Evolutionary conservation across 2,113 vertebrate genomes (phyloP).

Genomic region (Spea multiplicata): DNA sequence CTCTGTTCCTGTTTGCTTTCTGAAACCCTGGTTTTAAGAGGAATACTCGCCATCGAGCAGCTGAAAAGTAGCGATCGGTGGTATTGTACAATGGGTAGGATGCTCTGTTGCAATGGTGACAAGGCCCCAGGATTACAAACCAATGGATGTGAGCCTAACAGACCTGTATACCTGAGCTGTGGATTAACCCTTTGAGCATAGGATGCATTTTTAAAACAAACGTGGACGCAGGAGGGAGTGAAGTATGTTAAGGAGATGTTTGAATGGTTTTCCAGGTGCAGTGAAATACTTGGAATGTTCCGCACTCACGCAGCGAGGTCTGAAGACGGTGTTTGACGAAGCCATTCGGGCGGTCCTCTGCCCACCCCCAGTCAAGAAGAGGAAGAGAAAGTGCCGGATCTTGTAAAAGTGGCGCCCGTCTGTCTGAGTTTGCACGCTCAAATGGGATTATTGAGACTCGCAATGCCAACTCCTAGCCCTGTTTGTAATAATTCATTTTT

Average conservation of each 20-base stretch:
- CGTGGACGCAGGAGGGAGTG: too few relatives aligned
- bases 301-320: conserved; percentile 90
- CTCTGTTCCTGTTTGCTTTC: too few relatives aligned
- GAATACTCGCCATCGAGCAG: too few relatives aligned
- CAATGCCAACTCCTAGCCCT: conserved; percentile 64
- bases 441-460: conserved; percentile 63
- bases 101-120: too few relatives aligned
- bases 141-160: too few relatives aligned
- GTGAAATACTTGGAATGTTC: conserved; percentile 98
- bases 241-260: background rate
- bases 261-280: conserved; percentile 68
- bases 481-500: conserved; percentile 74
- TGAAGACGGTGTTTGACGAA: conserved; percentile 98
- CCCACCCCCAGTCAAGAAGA: conserved; percentile 88
- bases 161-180: too few relatives aligned
- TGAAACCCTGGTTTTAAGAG: too few relatives aligned
- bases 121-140: too few relatives aligned
- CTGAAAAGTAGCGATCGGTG: too few relatives aligned
- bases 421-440: conserved; percentile 64
- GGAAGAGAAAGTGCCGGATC: conserved; percentile 84
- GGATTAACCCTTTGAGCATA: too few relatives aligned
- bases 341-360: conserved; percentile 91
- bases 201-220: too few relatives aligned
- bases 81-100: too few relatives aligned
- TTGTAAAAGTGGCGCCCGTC: conserved; percentile 66